A percentile compares a stretch with the other conserved stretches of the same genome.
Conservation (phyloP, 2,888 invertebrate species). For the Tineola bisselliella region DNA sequence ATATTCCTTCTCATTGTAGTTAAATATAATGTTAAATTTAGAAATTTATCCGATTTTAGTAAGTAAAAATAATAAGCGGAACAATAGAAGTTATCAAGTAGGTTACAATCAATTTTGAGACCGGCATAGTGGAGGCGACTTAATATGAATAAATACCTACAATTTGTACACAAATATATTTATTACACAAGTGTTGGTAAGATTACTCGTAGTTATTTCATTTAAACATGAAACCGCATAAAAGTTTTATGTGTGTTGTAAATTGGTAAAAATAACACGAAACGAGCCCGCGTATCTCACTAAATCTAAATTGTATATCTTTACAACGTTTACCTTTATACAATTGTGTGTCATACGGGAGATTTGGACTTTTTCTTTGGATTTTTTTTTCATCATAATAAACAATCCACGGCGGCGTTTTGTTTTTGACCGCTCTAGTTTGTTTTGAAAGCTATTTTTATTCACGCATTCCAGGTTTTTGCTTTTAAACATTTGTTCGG, state of each 20-base stretch:
- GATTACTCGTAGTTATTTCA: not conserved
- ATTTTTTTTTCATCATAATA: not conserved
- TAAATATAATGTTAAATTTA: no score
- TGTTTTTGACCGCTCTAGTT: not conserved
- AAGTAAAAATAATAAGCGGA: no score
- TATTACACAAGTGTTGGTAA: not conserved
- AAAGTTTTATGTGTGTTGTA: not conserved
- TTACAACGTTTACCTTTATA: not conserved
- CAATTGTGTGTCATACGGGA: not conserved
- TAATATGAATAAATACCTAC: no score
- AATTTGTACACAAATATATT: no score
- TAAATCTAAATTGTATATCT: not conserved
- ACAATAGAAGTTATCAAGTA: no score
- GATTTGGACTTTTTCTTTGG: not conserved
- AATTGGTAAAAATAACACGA: conserved; percentile 1
- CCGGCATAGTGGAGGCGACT: no score
- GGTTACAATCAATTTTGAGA: no score
- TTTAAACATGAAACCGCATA: not conserved
- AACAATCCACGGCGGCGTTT: not conserved
- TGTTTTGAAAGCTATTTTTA: not conserved
- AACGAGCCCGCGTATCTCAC: not conserved
- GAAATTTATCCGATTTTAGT: no score
- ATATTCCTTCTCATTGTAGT: no score
- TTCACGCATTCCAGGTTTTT: not conserved
- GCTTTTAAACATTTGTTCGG: not conserved